A percentile compares a stretch with the other conserved stretches of the same genome.
These are phyloP conservation scores for Peromyscus nudipes DNA, from an alignment of 2,797 vertebrate species.

Conservation along the genomic window DNA sequence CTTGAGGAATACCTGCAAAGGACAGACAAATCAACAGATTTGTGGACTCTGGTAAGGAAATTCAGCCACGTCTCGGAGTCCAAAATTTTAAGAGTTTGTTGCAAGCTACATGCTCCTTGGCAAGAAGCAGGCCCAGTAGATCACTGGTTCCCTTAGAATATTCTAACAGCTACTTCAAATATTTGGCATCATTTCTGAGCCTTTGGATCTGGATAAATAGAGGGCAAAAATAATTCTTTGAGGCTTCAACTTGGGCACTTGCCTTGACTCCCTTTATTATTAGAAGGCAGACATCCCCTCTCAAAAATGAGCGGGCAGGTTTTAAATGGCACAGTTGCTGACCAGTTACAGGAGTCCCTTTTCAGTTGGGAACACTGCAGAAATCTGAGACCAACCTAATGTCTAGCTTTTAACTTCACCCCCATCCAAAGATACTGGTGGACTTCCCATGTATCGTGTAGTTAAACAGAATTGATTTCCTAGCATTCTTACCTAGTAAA, in stretches of 20 bases:
- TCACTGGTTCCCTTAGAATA: constrained; percentile 13
- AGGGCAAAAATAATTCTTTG: background rate
- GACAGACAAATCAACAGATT: background rate
- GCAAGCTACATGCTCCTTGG: background rate
- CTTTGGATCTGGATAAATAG: constrained; percentile 50
- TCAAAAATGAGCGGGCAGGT: background rate
- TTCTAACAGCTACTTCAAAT: background rate
- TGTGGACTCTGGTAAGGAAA: constrained; percentile 33
- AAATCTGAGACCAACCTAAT: background rate
- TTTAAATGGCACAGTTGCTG: background rate
- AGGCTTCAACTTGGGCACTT: background rate
- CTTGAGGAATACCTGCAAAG: constrained; percentile 20
- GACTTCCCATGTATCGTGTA: background rate
- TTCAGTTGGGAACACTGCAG: background rate
- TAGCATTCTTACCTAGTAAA: constrained; percentile 9
- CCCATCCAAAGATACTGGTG: background rate
- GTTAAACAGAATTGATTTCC: background rate
- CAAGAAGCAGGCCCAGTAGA: background rate
- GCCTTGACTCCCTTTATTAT: background rate
- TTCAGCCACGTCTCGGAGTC: background rate
- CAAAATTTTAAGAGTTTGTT: constrained; percentile 8
- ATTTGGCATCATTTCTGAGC: background rate
- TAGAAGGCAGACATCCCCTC: background rate
- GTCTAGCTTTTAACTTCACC: background rate
- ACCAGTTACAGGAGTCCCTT: background rate